These are phyloP conservation scores for Thaumatotibia leucotreta DNA, from an alignment of 1,140 invertebrate species.

Conservation along the genomic window DNA sequence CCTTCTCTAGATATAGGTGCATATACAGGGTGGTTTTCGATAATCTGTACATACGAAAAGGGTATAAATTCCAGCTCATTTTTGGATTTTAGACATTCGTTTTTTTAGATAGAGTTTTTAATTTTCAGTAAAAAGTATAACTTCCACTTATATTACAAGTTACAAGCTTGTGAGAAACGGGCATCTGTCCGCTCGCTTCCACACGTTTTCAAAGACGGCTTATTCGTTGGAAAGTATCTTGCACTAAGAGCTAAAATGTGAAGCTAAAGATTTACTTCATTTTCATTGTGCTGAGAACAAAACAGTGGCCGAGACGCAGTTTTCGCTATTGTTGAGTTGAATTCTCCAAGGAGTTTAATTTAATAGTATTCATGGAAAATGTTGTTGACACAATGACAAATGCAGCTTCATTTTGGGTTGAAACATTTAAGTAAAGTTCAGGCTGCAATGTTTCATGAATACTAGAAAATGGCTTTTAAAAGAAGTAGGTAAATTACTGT, in stretches of 20 bases:
- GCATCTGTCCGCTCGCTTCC: too few relatives aligned
- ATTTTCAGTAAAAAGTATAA: too few relatives aligned
- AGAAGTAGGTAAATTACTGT: too few relatives aligned
- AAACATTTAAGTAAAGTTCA: not conserved
- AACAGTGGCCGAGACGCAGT: not conserved
- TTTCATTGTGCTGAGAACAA: not conserved
- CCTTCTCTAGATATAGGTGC: too few relatives aligned
- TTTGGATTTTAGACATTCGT: too few relatives aligned
- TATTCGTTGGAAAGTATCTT: not conserved
- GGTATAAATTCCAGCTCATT: too few relatives aligned
- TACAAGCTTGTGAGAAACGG: too few relatives aligned
- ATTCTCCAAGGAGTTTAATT: not conserved
- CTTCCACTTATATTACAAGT: too few relatives aligned
- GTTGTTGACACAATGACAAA: not conserved
- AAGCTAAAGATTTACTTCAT: not conserved
- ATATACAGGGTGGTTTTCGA: too few relatives aligned
- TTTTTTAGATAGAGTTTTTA: too few relatives aligned
- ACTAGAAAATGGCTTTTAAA: not conserved
- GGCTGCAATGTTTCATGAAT: not conserved
- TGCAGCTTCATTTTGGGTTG: not conserved
- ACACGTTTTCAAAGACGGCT: too few relatives aligned
- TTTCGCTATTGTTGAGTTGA: not conserved
- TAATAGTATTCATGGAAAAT: not conserved
- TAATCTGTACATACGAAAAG: too few relatives aligned
- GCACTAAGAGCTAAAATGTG: not conserved